Percentiles rank a stretch among this genome's conserved stretches.
Conservation (phyloP, 2,797 vertebrate species). For the Neomorphus geoffroyi region DNA sequence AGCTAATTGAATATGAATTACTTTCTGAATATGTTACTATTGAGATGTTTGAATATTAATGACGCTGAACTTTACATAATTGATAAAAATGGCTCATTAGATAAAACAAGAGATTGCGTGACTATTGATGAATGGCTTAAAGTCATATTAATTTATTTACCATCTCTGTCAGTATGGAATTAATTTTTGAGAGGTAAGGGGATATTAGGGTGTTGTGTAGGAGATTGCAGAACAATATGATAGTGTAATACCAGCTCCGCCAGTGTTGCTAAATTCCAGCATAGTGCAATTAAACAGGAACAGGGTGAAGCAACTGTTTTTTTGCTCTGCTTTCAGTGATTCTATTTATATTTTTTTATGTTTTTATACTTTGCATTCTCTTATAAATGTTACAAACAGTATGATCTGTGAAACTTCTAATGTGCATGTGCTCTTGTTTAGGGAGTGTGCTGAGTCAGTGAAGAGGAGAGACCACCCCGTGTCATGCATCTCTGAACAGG, state of each 20-base stretch:
- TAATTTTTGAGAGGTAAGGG: neutral
- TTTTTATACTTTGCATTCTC: neutral
- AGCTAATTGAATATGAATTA: slow-evolving; percentile 69
- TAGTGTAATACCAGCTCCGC: neutral
- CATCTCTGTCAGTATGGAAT: neutral
- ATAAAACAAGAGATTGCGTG: slow-evolving; percentile 58
- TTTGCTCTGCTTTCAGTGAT: neutral
- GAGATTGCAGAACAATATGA: neutral
- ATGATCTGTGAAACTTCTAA: neutral
- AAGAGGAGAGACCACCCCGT: neutral
- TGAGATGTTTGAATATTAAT: slow-evolving; percentile 57
- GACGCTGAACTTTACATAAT: neutral
- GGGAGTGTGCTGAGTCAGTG: neutral
- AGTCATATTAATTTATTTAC: neutral
- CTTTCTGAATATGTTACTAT: slow-evolving; percentile 53
- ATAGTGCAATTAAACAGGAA: neutral
- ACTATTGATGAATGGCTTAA: slow-evolving; percentile 52
- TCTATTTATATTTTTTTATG: neutral
- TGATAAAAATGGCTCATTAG: slow-evolving; percentile 65
- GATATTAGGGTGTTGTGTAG: neutral
- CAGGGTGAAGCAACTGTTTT: neutral
- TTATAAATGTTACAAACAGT: neutral
- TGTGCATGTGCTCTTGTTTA: neutral
- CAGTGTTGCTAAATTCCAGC: neutral
- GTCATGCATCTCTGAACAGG: neutral